Base-by-base conservation (phyloP, 2,888 invertebrate species). In the Melitaea athalia region DNA sequence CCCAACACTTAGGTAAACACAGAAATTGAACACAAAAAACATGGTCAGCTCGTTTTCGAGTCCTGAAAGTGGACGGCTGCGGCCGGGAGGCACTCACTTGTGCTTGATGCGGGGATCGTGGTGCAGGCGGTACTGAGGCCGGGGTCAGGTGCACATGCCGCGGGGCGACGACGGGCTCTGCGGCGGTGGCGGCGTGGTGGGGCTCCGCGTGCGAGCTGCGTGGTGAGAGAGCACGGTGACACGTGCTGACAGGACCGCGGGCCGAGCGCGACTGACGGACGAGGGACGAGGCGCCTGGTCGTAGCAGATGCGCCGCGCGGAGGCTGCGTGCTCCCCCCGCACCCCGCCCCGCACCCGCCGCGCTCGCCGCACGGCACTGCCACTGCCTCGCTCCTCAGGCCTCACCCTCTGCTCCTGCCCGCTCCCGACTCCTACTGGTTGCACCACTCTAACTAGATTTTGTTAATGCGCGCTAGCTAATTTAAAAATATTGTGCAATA, bases 141-240 rank as follows among this genome's bases (percentile, higher is more conserved):
- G 81, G 75, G 80, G 88, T 88, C 89, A 88, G 88, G 84, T 83
- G 85, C 78, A 78, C 89, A 85, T 85, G 83, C 81, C 80, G 78
- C 74, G 77, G 65, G 72, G 75, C 59, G 72, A 71, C 47, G 69
- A 62, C 63, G 75, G 74, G 70, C 73, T 71, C 73, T 79, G 75
- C 72, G 75, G 75, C 75, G 78, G 72, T 70, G 75, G 76, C 70
- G 76, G 68, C 73, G 79, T 76, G 75, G 65, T 72, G 74, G 74
- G 72, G 78, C 74, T 71, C 72, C 70, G 73, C 71, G 72, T 71
- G 73, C 75, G 75, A 63, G 72, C 68, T 64, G 70, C 59, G 43
- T 73, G 67, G 64, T 65, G 55, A 59, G 66, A 62, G 52, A 43
- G 55, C 55, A 15, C 60, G 45, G 15, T 24, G 4, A 8, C 11